Percentiles rank a stretch among this genome's conserved stretches.
Conservation (phyloP, 2,797 vertebrate genomes). For the Oryzias dopingdopingensis region DNA sequence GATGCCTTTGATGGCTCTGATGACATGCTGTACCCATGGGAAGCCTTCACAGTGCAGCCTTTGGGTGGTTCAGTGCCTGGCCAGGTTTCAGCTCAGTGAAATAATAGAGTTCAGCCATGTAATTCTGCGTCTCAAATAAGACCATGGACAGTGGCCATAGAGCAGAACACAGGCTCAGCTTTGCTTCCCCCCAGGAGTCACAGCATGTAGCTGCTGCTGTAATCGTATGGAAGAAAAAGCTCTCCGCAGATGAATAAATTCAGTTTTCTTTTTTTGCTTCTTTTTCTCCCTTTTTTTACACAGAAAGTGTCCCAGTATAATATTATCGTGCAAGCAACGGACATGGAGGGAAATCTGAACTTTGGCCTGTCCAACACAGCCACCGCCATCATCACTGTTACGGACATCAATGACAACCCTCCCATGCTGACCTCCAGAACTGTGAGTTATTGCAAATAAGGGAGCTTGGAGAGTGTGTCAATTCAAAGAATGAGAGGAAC, state of each 20-base stretch:
- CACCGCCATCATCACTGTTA: constrained; percentile 90
- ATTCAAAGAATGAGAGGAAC: constrained; percentile 5
- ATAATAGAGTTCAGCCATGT: constrained; percentile 50
- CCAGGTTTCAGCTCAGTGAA: constrained; percentile 42
- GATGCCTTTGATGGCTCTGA: constrained; percentile 41
- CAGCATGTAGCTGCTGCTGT: constrained; percentile 23
- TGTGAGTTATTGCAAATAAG: constrained; percentile 74
- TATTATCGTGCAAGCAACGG: constrained; percentile 92
- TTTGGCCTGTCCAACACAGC: constrained; percentile 95
- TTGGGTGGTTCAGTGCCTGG: constrained; percentile 48
- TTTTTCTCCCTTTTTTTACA: constrained; percentile 13
- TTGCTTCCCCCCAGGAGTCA: constrained; percentile 31
- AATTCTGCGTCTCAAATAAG: constrained; percentile 46
- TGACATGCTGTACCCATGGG: constrained; percentile 27
- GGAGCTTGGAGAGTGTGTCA: constrained; percentile 6
- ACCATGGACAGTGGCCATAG: constrained; percentile 33
- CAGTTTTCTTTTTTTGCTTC: constrained; percentile 1
- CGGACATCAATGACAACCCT: constrained; percentile 94
- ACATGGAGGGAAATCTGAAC: constrained; percentile 96
- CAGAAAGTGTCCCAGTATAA: constrained; percentile 96
- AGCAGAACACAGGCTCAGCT: constrained; percentile 30
- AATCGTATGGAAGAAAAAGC: constrained; percentile 18
- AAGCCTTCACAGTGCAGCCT: constrained; percentile 32
- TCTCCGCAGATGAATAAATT: constrained; percentile 45
- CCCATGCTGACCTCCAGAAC: constrained; percentile 89